Evolutionary conservation across 2,797 vertebrate species (phyloP), one percentile per base, ranked within the genome.

Genomic region (Tokudaia tokunoshimensis): DNA sequence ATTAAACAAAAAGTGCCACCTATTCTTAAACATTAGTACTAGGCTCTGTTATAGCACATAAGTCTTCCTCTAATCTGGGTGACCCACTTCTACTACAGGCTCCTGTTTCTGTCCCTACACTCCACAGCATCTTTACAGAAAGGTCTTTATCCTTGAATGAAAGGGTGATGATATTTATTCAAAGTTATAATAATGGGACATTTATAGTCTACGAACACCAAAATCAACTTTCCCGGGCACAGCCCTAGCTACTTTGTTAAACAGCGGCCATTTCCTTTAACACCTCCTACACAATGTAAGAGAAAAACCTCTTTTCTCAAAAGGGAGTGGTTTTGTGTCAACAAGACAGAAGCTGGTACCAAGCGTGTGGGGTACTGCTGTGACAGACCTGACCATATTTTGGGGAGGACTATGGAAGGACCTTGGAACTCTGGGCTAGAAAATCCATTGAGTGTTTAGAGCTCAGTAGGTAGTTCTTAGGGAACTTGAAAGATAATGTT

Each of bases 181-280:
- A 67, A 90, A 86, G 70, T 59, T 61, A 87, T 83, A 29, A 78
- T 4, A 12, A 52, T 5, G 74, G n/a, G 47, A 70, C 61, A 41
- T 44, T 88, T 41, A 92, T 11, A 78, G 72, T 9, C 67, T 91
- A 67, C 17, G 41, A 78, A 67, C 31, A 94, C 29, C 34, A 78
- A 34, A 72, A 91, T 44, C 4, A 82, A 81, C 19, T 86, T 82
- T 29, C 74, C 74, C 14, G 12, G 74, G 12, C 41, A 78, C 0
- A 70, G 37, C 12, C 37, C 52, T 84, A n/a, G 81, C 72, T 7
- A 83, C 59, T 41, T 85, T 20, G 82, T 1, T 72, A 72, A 79
- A 91, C 37, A 92, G 75, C 63, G n/a, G n/a, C 93, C 50, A 70
- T 4, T 26, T 55, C 76, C 92, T 78, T 67, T 82, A 74, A 70